phyloP scores from a whole-genome alignment of 2,888 invertebrate species.

The Synanthedon andrenaeformis region DNA sequence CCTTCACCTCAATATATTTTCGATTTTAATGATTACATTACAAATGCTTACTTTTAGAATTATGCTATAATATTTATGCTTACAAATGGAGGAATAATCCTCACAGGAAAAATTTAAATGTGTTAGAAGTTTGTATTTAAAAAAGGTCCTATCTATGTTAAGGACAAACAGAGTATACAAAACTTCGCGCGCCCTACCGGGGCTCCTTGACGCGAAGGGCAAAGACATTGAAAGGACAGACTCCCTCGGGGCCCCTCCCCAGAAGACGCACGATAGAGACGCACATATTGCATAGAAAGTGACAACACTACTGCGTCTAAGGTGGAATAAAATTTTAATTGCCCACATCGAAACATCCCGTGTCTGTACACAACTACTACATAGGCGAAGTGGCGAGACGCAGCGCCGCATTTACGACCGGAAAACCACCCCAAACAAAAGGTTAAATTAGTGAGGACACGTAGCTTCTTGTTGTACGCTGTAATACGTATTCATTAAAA shows the following conservation, averaged over 20 bases:
- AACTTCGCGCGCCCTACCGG: constrained; percentile 55
- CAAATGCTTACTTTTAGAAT: no score
- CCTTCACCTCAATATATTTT: no score
- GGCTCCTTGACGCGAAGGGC: constrained; percentile 67
- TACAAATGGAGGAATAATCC: no score
- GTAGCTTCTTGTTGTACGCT: constrained; percentile 36
- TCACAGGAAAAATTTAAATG: no score
- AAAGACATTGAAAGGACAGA: constrained; percentile 75
- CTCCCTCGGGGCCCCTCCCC: constrained; percentile 73
- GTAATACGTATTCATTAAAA: constrained; percentile 6
- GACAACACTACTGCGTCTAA: constrained; percentile 49
- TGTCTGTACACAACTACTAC: constrained; percentile 38
- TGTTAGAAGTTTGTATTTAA: neutral
- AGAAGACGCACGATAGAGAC: constrained; percentile 56
- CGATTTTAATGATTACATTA: no score
- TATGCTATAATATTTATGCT: no score
- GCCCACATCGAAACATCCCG: constrained; percentile 49
- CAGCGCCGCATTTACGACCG: constrained; percentile 41
- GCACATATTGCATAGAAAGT: constrained; percentile 35
- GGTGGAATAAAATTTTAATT: constrained; percentile 70
- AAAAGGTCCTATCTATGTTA: constrained; percentile 36
- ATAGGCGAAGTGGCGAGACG: constrained; percentile 41
- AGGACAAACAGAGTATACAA: constrained; percentile 23
- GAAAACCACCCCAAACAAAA: constrained; percentile 63
- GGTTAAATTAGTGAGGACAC: constrained; percentile 59